Percentiles rank a stretch among this genome's conserved stretches.
Conservation (phyloP, 2,797 vertebrate species). For the Bradypus variegatus region DNA sequence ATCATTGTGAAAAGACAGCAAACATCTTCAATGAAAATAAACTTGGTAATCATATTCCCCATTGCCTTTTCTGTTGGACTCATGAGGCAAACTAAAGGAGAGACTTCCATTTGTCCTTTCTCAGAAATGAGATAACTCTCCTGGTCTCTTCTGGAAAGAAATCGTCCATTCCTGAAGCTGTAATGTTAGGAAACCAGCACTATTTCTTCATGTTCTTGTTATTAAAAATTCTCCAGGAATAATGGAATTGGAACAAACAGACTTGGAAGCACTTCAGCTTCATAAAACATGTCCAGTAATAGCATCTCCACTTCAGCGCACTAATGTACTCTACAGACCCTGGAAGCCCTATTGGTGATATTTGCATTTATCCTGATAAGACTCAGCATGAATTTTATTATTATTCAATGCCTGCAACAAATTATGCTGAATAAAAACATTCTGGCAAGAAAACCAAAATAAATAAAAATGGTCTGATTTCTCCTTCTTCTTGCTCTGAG, state of each 20-base stretch:
- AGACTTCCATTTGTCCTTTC: neutral
- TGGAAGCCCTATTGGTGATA: neutral
- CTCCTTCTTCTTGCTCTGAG: neutral
- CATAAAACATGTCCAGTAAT: neutral
- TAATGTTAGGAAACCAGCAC: neutral
- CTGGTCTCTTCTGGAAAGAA: slow-evolving; percentile 6
- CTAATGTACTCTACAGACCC: neutral
- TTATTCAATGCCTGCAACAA: neutral
- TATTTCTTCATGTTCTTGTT: slow-evolving; percentile 30
- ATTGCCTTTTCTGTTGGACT: neutral
- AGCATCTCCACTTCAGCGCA: neutral
- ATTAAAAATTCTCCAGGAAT: slow-evolving; percentile 2
- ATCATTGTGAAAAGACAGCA: neutral
- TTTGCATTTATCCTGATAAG: neutral
- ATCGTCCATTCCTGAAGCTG: slow-evolving; percentile 13
- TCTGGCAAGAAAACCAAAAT: slow-evolving; percentile 6
- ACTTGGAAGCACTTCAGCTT: slow-evolving; percentile 31
- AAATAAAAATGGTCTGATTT: neutral
- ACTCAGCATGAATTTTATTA: slow-evolving; percentile 5
- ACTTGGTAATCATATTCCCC: neutral
- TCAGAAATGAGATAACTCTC: neutral
- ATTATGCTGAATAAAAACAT: neutral
- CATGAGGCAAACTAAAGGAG: neutral
- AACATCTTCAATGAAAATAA: neutral
- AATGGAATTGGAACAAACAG: neutral